Evolutionary conservation across 2,113 vertebrate species (phyloP), one percentile per base, ranked within the genome.

Genomic region (Lagopus leucura): DNA sequence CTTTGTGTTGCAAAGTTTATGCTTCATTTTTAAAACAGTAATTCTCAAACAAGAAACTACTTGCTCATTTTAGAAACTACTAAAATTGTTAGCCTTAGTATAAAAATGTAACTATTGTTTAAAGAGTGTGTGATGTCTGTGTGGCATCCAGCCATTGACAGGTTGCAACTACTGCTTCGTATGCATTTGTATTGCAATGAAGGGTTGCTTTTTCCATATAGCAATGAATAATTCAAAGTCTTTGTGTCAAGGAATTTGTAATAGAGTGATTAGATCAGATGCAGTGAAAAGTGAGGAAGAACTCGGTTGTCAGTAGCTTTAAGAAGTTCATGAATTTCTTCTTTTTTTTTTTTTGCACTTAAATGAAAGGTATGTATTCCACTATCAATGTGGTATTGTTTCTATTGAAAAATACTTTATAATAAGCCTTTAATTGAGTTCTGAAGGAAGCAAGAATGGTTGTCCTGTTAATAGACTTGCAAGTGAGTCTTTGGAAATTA

Each of bases 301-400:
- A 25, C 10, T 87, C 10, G 22, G 18, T 84, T 93, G 13, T 85
- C 67, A 34, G 0, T 78, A 79, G 76, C 30, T 78, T 89, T 6
- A 5, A 77, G 86, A 83, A 81, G 38, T 13, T 71, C 4, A 2
- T 30, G 42, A 88, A 47, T 11, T 43, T 84, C 13, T 13, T 65
- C 8, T 55, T 5, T 5, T 4, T 42, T 55, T 5, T 5, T 4
- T 42, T 5, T 54, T 50, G 2, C 10, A 12, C 42, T 86, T 17
- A 48, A 19, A 66, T 79, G 65, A 1, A 38, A 75, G 88, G 77
- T 92, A 94, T 92, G 69, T 96, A 57, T 90, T 64, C 20, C 71
- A 0, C 34, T 81, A 8, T 30, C 58, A 9, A n/a, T 14, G 30
- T 80, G 60, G 19, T 74, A 14, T 27, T 30, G n/a, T 65, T 89